These are phyloP conservation scores for Gila orcuttii DNA, from an alignment of 2,113 vertebrate species.

Conservation along the genomic window DNA sequence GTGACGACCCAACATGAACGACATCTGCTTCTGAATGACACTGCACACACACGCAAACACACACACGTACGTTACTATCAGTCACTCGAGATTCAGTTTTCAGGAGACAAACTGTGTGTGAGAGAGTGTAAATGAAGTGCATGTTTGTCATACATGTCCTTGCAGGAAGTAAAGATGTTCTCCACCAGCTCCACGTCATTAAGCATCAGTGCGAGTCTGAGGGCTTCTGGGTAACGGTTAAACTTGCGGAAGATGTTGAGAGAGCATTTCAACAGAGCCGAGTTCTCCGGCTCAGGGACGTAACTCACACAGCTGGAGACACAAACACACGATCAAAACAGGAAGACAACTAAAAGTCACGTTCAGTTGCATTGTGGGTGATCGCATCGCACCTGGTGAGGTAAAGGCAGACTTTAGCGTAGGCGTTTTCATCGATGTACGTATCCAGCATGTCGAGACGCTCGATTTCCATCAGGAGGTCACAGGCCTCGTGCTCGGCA, in stretches of 20 bases:
- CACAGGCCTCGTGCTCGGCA: slow-evolving; percentile 95
- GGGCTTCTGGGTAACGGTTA: slow-evolving; percentile 92
- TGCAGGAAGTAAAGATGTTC: slow-evolving; percentile 98
- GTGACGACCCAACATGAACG: slow-evolving; percentile 96
- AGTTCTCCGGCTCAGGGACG: slow-evolving; percentile 95
- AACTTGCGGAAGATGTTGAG: slow-evolving; percentile 97
- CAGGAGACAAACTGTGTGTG: not conserved
- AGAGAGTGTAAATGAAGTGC: too few relatives aligned
- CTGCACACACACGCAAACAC: slow-evolving; percentile 67
- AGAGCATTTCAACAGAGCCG: slow-evolving; percentile 90
- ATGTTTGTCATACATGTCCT: slow-evolving; percentile 86
- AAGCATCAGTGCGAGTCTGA: slow-evolving; percentile 94
- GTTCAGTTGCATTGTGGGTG: not conserved
- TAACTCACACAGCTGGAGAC: slow-evolving; percentile 92
- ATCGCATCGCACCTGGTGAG: slow-evolving; percentile 83
- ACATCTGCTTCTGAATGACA: slow-evolving; percentile 97
- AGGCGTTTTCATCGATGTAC: slow-evolving; percentile 95
- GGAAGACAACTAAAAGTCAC: not conserved
- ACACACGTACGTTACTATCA: slow-evolving; percentile 2
- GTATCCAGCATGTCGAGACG: slow-evolving; percentile 95
- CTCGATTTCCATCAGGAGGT: slow-evolving; percentile 98
- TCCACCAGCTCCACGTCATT: slow-evolving; percentile 96
- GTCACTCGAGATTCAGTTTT: not conserved
- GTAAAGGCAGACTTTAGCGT: slow-evolving; percentile 98
- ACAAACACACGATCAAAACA: not conserved